Evolutionary conservation across 2,888 invertebrate genomes (phyloP), one percentile per base, ranked within the genome.

Genomic region (Xanthia togata): DNA sequence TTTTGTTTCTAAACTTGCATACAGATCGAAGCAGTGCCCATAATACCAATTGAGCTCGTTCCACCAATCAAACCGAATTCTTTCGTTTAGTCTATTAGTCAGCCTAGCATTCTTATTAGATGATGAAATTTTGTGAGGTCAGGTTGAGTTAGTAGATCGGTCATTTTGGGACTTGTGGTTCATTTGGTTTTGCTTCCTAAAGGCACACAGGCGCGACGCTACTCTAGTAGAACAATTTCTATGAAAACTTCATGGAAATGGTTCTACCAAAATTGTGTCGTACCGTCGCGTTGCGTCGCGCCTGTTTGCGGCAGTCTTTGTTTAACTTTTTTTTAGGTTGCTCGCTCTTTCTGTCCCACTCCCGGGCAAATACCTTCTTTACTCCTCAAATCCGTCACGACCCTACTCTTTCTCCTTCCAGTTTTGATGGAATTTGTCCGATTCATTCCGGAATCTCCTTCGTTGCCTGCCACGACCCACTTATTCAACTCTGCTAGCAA

Each of bases 21-120:
- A 81, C 26, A 78, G 87, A 90, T 91, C 84, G 87, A 85, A 91
- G 89, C 85, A 81, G 88, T 87, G 88, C 83, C 87, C 87, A 87
- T 91, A 92, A 89, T 85, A 90, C 84, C 92, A 95, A 94, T 95
- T 95, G 91, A 93, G 93, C 93, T 93, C 85, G 90, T 94, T 94
- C 88, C 82, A 89, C 91, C 93, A 95, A 94, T 95, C 93, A 94
- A 90, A 90, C 88, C 78, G 87, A 93, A 93, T 93, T 93, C 92
- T 90, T 92, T 87, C 89, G 88, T 90, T 90, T 89, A 89, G 88
- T 83, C 88, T 89, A 90, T 93, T 93, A 93, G 90, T 93, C 91
- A 93, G 89, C 85, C 86, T 89, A 87, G 84, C 92, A 86, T 91
- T 91, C 90, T 90, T 90, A 92, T 92, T 92, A 89, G 89, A 90